A percentile compares a stretch with the other conserved stretches of the same genome.
phyloP scores from a whole-genome alignment of 64 coral and sea anemone species.

The Catalaphyllia jardinei region DNA sequence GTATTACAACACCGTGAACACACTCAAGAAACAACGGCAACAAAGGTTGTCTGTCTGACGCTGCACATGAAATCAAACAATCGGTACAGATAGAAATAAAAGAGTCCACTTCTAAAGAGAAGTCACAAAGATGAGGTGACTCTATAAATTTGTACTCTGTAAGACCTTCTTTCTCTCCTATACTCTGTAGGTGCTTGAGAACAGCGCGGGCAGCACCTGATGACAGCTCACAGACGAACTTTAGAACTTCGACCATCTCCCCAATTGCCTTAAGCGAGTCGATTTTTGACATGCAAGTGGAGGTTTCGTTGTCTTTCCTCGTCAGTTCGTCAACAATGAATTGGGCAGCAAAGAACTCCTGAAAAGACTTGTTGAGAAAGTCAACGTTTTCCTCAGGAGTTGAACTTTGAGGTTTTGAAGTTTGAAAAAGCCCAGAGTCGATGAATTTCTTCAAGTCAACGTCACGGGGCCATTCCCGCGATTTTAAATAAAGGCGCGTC shows the following conservation, averaged over 20 bases:
- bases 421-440: constrained; percentile 38
- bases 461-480: not conserved
- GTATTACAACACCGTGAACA: not conserved
- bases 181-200: not conserved
- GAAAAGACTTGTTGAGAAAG: constrained; percentile 47
- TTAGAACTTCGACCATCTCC: not conserved
- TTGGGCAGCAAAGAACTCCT: constrained; percentile 56
- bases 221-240: constrained; percentile 14
- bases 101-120: not conserved
- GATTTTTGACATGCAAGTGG: not conserved
- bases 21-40: not conserved
- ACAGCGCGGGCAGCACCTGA: not conserved
- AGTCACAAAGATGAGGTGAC: not conserved
- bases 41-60: not conserved
- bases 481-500: constrained; percentile 3
- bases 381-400: constrained; percentile 35
- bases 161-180: constrained; percentile 18
- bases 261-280: not conserved
- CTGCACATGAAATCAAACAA: not conserved
- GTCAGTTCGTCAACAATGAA: constrained; percentile 15
- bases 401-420: constrained; percentile 8
- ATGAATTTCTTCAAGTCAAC: not conserved
- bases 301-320: not conserved
- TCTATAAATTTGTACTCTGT: not conserved
- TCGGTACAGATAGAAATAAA: not conserved